Base-by-base conservation (phyloP, 2,888 invertebrate genomes). In the Dromius quadrimaculatus region DNA sequence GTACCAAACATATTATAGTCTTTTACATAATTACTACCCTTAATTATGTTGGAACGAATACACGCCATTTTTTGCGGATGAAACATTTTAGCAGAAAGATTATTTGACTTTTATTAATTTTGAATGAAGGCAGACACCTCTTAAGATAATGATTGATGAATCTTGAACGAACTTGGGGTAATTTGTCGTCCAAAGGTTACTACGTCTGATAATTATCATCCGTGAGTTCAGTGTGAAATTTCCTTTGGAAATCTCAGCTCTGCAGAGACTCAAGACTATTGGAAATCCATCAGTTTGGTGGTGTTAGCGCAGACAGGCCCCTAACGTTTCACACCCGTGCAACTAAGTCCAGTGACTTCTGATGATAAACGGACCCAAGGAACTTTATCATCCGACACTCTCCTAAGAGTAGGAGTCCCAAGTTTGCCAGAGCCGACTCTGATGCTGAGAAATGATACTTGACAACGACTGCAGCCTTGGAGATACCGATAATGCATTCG, bases 11-110 rank as follows among this genome's bases (percentile, higher is more conserved):
- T 59, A 36, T 59, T 59, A 59, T 20, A 59, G 20, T 38, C 59
- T 59, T 59, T 59, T 59, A 59, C 59, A 59, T 59, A 59, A 59
- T 59, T 59, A 59, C n/a, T n/a, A n/a, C n/a, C n/a, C n/a, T n/a
- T n/a, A n/a, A n/a, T n/a, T n/a, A n/a, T n/a, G n/a, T n/a, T n/a
- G n/a, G n/a, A n/a, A n/a, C n/a, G n/a, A n/a, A n/a, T n/a, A n/a
- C n/a, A n/a, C n/a, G n/a, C n/a, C n/a, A n/a, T n/a, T n/a, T n/a
- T n/a, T n/a, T n/a, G n/a, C n/a, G n/a, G n/a, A n/a, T n/a, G n/a
- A n/a, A n/a, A n/a, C n/a, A n/a, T n/a, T n/a, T n/a, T n/a, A n/a
- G n/a, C n/a, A n/a, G n/a, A n/a, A n/a, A n/a, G n/a, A n/a, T n/a
- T n/a, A n/a, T n/a, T n/a, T n/a, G n/a, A n/a, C n/a, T n/a, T n/a